These are phyloP conservation scores for Tuberolachnus salignus DNA, from an alignment of 2,888 invertebrate species.

Conservation along the genomic window DNA sequence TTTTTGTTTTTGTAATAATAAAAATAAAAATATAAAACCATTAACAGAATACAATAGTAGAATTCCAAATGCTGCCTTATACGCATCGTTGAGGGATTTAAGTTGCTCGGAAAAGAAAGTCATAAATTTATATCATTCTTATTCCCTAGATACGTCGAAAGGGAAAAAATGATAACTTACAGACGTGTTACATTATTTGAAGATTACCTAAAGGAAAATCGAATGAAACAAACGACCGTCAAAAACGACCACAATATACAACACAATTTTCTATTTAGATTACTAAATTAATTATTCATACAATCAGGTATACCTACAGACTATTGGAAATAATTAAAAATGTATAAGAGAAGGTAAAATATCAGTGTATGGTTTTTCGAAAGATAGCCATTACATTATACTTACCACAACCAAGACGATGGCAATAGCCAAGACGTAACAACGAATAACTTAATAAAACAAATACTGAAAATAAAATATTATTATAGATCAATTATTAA, in stretches of 20 bases:
- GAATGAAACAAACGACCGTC: slow-evolving; percentile 8
- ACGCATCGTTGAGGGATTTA: slow-evolving; percentile 39
- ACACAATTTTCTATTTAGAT: background rate
- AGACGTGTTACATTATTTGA: slow-evolving; percentile 23
- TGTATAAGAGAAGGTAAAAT: background rate
- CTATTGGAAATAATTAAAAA: background rate
- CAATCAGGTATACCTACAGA: background rate
- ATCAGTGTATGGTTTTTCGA: background rate
- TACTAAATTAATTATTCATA: background rate
- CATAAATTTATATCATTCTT: slow-evolving; percentile 51
- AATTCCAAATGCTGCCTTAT: slow-evolving; percentile 35
- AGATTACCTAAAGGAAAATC: slow-evolving; percentile 28
- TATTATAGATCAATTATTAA: background rate
- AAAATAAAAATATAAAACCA: slow-evolving; percentile 15
- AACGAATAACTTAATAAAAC: no score
- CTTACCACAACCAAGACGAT: no score
- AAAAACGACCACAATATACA: slow-evolving; percentile 18
- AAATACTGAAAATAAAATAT: no score
- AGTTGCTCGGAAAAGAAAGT: slow-evolving; percentile 23
- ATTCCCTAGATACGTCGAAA: slow-evolving; percentile 35
- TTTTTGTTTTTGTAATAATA: slow-evolving; percentile 7
- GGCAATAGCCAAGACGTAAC: no score
- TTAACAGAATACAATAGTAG: slow-evolving; percentile 12
- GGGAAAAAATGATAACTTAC: slow-evolving; percentile 42
- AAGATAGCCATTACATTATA: no score